A percentile compares a stretch with the other conserved stretches of the same genome.
These are phyloP conservation scores for Drosophila truncata DNA, from an alignment of 1,140 invertebrate genomes.

Conservation along the genomic window DNA sequence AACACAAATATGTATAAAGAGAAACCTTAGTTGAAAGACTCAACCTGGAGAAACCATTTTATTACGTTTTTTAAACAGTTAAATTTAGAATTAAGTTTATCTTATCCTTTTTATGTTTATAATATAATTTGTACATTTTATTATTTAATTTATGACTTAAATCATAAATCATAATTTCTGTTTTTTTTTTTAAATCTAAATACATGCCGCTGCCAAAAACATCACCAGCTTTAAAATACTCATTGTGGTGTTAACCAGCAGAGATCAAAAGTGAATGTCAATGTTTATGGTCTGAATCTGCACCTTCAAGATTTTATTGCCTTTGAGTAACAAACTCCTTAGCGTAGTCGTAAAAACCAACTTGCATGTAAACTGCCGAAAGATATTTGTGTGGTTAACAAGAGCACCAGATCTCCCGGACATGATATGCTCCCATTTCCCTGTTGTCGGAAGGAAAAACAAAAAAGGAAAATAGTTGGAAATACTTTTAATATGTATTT, in stretches of 20 bases:
- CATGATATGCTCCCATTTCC: conserved; percentile 41
- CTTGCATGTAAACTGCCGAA: background rate
- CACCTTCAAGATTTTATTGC: background rate
- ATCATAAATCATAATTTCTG: too few species aligned
- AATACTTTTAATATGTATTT: conserved; percentile 29
- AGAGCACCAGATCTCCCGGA: conserved; percentile 40
- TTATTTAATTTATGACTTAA: too few species aligned
- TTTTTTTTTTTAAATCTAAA: background rate
- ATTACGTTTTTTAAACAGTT: too few species aligned
- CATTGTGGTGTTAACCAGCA: background rate
- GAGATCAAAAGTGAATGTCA: conserved; percentile 5
- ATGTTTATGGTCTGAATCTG: conserved; percentile 8
- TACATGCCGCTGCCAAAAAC: background rate
- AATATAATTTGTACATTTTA: too few species aligned
- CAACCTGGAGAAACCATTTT: too few species aligned
- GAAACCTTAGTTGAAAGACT: too few species aligned
- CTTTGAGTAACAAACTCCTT: conserved; percentile 20
- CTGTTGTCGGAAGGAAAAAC: conserved; percentile 12
- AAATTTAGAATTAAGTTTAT: too few species aligned
- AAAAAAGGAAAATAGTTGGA: conserved; percentile 12
- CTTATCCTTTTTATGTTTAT: too few species aligned
- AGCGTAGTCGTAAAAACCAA: conserved; percentile 24
- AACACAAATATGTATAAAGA: too few species aligned
- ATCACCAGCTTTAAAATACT: background rate
- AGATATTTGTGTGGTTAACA: conserved; percentile 10